Evolutionary conservation across 2,888 invertebrate species (phyloP), one percentile per base, ranked within the genome.

Genomic region (Zootermopsis nevadensis): DNA sequence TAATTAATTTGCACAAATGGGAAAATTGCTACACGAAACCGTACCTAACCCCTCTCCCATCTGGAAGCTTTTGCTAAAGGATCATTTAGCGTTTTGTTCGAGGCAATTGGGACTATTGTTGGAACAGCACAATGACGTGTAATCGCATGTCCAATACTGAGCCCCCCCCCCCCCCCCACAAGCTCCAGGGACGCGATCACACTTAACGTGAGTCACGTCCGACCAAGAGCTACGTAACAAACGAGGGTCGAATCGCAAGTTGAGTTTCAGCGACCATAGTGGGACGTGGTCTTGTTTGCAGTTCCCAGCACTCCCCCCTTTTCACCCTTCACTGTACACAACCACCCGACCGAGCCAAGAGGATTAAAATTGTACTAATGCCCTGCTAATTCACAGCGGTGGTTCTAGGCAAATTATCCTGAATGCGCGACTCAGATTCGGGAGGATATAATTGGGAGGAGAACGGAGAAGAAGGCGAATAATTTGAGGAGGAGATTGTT

Each of bases 81-180:
- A 89, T 89, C 89, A 88, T 89, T 90, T 90, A 89, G 89, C 88
- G 89, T 89, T 90, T 89, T 89, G 89, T 89, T 89, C 89, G 89
- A 88, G 89, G 89, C 89, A 89, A 90, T 89, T 89, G 89, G 88
- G 88, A 88, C 89, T 89, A 90, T 89, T 89, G 89, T 90, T 87
- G 88, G 87, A 89, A 88, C 88, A 87, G 89, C 89, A 89, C 90
- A 90, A 90, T 90, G 89, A 89, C 88, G 89, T 88, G 89, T 89
- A 90, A 89, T 89, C 89, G 89, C 89, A 89, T 88, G 89, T 88
- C 88, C 82, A 84, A 84, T 83, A 81, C 79, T 72, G 80, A 53
- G 72, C 82, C 84, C 79, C 82, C 84, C 81, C 82, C 84, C 85
- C n/a, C 82, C 69, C 77, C 15, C 33, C 55, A 74, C 31, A 31